Base-by-base conservation (phyloP, 2,888 invertebrate genomes). In the Athripsodes cinereus region DNA sequence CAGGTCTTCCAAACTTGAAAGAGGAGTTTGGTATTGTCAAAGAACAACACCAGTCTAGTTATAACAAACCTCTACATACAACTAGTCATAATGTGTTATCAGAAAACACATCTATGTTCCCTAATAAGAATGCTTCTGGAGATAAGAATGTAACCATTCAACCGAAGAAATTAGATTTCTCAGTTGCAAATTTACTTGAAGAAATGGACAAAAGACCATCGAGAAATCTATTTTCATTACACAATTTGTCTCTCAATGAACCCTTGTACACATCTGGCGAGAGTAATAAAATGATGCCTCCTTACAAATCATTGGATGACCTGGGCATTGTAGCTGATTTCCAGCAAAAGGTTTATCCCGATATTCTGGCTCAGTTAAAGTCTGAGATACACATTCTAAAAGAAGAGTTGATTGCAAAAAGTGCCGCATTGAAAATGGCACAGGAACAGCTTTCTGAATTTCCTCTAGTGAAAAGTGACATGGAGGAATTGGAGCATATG, bases 361-460 rank as follows among this genome's bases (percentile, higher is more conserved):
- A 78, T 55, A 74, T 79, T 62, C 64, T 79, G 40, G 70, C 74
- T 1, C 77, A 77, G 55, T 63, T 78, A 16, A 78, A 78, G 67
- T 69, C 74, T 57, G 82, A 84, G 66, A 76, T 85, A 2, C 79
- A 80, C 49, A 78, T 79, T 64, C 72, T 85, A 22, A 79, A 80
- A 64, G 66, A 69, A 0, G 79, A 81, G 65, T 67, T 85, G 1
- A 80, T 81, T 35, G 75, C 72, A 49, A 81, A 81, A 11, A 81
- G 80, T 65, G 73, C 76, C 16, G 76, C 79, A 55, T 68, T 83
- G 5, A 76, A 79, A 65, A 74, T 76, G 47, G 79, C 82, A 0
- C 80, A 82, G 66, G 78, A 76, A 66, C 79, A 79, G 57, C 67
- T 79, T 1, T 75, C 76, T 58, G 79, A 81, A 66, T 80, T 81